Conservation (phyloP, 1,140 invertebrate genomes). For the Drosophila hydei region DNA sequence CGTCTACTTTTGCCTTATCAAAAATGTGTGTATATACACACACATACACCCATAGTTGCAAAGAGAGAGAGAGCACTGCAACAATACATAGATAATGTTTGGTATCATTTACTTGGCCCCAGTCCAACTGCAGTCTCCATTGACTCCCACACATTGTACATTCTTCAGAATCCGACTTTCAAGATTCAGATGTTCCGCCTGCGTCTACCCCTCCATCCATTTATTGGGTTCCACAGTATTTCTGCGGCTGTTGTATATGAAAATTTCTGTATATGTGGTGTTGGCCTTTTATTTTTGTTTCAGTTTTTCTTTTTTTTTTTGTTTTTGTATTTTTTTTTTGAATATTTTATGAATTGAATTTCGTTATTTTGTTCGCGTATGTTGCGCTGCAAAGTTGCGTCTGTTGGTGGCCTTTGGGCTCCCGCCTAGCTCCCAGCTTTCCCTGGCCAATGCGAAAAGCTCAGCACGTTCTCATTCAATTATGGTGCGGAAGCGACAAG, state of each 20-base stretch:
- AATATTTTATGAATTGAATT: conserved; percentile 82
- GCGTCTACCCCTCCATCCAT: background rate
- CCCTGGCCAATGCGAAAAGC: conserved; percentile 35
- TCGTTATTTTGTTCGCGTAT: conserved; percentile 80
- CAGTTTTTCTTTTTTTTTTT: conserved; percentile 24
- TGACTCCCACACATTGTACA: conserved; percentile 25
- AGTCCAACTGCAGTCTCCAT: conserved; percentile 48
- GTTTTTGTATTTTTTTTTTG: conserved; percentile 60
- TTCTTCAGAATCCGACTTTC: conserved; percentile 19
- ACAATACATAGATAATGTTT: conserved; percentile 55
- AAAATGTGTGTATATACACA: conserved; percentile 57
- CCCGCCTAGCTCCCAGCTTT: conserved; percentile 43
- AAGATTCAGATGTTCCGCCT: background rate
- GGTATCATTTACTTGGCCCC: conserved; percentile 64
- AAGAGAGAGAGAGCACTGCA: conserved; percentile 39
- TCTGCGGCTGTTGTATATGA: conserved; percentile 32
- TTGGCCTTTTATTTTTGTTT: conserved; percentile 37
- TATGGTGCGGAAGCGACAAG: conserved; percentile 59
- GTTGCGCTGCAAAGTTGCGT: conserved; percentile 68
- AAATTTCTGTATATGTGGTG: conserved; percentile 25
- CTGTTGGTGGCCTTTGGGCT: conserved; percentile 37
- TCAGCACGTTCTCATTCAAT: conserved; percentile 77
- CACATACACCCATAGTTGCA: conserved; percentile 20
- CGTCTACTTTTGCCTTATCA: conserved; percentile 75
- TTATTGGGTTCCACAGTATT: conserved; percentile 33